Percentiles rank a stretch among this genome's conserved stretches.
phyloP scores from a whole-genome alignment of 1,140 invertebrate genomes.

The Bombus consobrinus region DNA sequence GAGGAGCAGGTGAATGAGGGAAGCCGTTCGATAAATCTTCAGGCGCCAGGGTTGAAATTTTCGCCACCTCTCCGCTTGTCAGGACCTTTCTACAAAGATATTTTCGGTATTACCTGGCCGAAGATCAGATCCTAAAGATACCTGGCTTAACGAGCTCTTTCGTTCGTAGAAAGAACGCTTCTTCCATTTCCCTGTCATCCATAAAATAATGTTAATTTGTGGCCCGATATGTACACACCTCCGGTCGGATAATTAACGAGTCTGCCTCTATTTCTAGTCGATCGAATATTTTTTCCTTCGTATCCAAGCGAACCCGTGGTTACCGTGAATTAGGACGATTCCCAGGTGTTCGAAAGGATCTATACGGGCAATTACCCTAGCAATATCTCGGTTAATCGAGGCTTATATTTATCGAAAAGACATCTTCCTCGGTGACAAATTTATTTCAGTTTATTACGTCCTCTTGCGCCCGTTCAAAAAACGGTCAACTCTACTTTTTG shows the following conservation, averaged over 20 bases:
- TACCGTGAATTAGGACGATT: not conserved
- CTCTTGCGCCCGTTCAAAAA: too few species aligned
- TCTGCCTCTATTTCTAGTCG: not conserved
- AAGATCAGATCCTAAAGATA: slow-evolving; percentile 73
- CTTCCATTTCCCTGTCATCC: slow-evolving; percentile 38
- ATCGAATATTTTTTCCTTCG: not conserved
- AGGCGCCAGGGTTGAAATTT: slow-evolving; percentile 74
- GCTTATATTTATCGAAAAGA: too few species aligned
- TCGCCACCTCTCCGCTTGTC: slow-evolving; percentile 69
- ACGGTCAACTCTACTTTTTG: too few species aligned
- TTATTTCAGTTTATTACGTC: too few species aligned
- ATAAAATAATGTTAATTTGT: slow-evolving; percentile 54
- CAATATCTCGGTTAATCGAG: too few species aligned
- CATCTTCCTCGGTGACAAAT: too few species aligned
- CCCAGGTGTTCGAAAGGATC: not conserved
- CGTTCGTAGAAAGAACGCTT: slow-evolving; percentile 17
- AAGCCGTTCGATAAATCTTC: slow-evolving; percentile 71
- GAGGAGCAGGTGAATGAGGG: slow-evolving; percentile 16
- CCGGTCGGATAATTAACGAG: slow-evolving; percentile 25
- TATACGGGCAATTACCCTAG: not conserved
- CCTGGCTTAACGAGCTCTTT: slow-evolving; percentile 54
- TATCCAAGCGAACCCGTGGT: not conserved
- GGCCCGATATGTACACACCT: slow-evolving; percentile 20
- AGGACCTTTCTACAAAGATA: slow-evolving; percentile 47
- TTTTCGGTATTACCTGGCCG: slow-evolving; percentile 54